Conservation (phyloP, 2,888 invertebrate species). For the Clepsis dumicolana region DNA sequence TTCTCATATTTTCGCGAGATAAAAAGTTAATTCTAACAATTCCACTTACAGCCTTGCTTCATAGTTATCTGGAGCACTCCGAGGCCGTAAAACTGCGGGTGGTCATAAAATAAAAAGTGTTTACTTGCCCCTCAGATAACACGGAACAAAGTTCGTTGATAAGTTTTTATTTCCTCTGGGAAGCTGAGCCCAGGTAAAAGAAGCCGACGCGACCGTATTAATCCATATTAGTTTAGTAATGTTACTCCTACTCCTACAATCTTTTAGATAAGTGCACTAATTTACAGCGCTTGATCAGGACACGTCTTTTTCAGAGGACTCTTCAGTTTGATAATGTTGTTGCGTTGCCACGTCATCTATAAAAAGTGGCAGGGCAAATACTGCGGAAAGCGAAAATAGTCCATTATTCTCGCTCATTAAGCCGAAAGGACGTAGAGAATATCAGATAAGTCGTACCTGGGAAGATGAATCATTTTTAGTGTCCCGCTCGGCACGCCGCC, state of each 20-base stretch:
- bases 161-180: conserved; percentile 82
- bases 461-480: conserved; percentile 79
- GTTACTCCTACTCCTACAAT: conserved; percentile 45
- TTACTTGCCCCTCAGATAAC: conserved; percentile 81
- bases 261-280: conserved; percentile 45
- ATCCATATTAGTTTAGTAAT: conserved; percentile 53
- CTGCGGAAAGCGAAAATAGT: conserved; percentile 50
- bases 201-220: conserved; percentile 50
- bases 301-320: conserved; percentile 10
- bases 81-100: conserved; percentile 70
- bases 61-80: conserved; percentile 49
- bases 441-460: conserved; percentile 60
- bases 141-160: conserved; percentile 80
- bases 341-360: conserved; percentile 20
- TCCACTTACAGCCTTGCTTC: conserved; percentile 45
- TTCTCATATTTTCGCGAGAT: conserved; percentile 28
- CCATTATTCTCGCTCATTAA: conserved; percentile 71
- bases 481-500: conserved; percentile 65
- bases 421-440: conserved; percentile 68
- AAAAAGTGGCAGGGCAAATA: conserved; percentile 39
- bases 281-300: conserved; percentile 33
- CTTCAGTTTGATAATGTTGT: not conserved
- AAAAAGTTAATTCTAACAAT: conserved; percentile 54
- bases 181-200: conserved; percentile 64
- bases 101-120: conserved; percentile 84